phyloP scores from a whole-genome alignment of 2,113 vertebrate genomes.

The Phalacrocorax pelagicus region DNA sequence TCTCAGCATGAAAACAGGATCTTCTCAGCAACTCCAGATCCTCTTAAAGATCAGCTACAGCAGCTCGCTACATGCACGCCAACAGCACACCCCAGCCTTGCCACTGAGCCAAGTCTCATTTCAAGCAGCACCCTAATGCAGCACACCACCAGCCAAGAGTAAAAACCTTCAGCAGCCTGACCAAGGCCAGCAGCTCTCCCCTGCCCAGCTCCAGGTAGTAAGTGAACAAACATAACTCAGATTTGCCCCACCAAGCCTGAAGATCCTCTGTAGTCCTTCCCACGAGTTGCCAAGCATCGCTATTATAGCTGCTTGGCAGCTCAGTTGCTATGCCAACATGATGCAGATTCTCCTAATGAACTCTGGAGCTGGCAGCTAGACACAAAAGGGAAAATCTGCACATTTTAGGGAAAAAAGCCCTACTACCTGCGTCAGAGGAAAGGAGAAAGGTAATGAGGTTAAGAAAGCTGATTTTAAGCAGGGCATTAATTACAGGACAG shows the following conservation, averaged over 20 bases:
- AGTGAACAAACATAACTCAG: not conserved
- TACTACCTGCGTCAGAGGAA: constrained; percentile 40
- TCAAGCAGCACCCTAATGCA: not conserved
- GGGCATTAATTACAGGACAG: constrained; percentile 50
- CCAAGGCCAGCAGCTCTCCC: not conserved
- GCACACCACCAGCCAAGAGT: accelerated
- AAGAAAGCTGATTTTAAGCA: constrained; percentile 46
- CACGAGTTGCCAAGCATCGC: constrained; percentile 25
- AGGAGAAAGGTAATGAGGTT: constrained; percentile 27
- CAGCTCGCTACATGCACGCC: not conserved
- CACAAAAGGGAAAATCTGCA: constrained; percentile 53
- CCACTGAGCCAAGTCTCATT: not conserved
- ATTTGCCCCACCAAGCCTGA: not conserved
- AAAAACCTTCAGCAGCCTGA: not conserved
- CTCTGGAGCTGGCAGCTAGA: constrained; percentile 62
- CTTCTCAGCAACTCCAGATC: constrained; percentile 3
- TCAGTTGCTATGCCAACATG: constrained; percentile 70
- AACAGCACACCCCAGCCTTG: not conserved
- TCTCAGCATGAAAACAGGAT: not conserved
- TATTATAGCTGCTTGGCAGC: constrained; percentile 11
- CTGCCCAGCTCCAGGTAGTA: not conserved
- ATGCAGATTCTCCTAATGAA: constrained; percentile 60
- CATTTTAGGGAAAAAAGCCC: constrained; percentile 35
- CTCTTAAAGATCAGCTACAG: constrained; percentile 39
- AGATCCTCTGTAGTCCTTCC: not conserved